Base-by-base conservation (phyloP, 2,888 invertebrate species). In the Hermaeophaga mercurialis region DNA sequence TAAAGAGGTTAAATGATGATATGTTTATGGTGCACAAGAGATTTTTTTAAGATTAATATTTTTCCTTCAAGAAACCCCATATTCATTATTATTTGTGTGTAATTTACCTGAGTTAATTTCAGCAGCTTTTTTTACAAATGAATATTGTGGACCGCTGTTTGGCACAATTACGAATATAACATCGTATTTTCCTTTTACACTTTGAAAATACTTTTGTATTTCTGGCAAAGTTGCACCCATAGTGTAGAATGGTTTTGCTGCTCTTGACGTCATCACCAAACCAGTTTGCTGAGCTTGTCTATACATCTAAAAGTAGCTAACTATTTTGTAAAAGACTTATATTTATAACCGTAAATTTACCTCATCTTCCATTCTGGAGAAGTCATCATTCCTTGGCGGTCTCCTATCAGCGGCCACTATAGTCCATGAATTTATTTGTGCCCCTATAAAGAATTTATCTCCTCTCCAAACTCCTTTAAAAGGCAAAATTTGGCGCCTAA, bases 121-220 rank as follows among this genome's bases (percentile, higher is more conserved):
- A 0, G 90, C 87, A 9, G 81, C 77, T 69, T 86, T 84, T 68
- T 91, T 91, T 0, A 90, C 83, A 76, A 80, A 63, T 1, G 69
- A 65, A 54, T 73, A 73, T 43, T 62, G 56, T 4, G 57, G 64
- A 1, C 73, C 58, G 77, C 80, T 76, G 1, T 69, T 71, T 1
- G 85, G 81, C 6, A 90, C 80, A 3, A 90, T 75, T 0, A 89
- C 83, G 63, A 90, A 81, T 1, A 88, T 76, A 15, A 89, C 77
- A 57, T 79, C 79, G 11, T 80, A 72, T 69, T 58, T 50, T 0
- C 67, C n/a, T 69, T 58, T 58, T 14, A 62, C 4, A 12, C 3
- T 52, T n/a, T 36, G 33, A 17, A 52, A 52, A 44, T 34, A 52
- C 1, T 19, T 28, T 17, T 43, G 43, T 7, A 52, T 34, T 11